Evolutionary conservation across 2,113 vertebrate genomes (phyloP), one percentile per base, ranked within the genome.

Genomic region (Dendropsophus ebraccatus): DNA sequence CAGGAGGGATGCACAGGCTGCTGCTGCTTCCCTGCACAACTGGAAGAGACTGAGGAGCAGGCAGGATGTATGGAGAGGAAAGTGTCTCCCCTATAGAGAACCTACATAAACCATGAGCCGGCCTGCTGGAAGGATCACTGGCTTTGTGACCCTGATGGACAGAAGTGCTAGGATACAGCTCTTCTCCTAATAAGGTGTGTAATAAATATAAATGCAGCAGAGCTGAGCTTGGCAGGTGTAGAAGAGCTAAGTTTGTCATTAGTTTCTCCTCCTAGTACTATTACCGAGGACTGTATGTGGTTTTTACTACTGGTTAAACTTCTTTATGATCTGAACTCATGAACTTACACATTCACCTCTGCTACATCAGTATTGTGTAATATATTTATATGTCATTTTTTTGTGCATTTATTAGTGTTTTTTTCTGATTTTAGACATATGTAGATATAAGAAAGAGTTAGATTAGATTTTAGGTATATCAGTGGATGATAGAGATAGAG

Each of bases 101-200:
- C 14, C 54, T 17, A 25, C 45, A 81, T 0, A 47, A 28, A 81
- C 14, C 56, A 81, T 81, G 78, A 30, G 32, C 14, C 2, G 7
- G 4, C 79, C n/a, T n/a, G 8, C 41, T 2, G 58, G 62, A 23
- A n/a, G 81, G 65, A 82, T 23, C 35, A 32, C 11, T 2, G 32
- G 70, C 37, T 16, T n/a, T 28, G 65, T 47, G 56, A 81, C 28
- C 62, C 79, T n/a, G 25, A 23, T 21, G 58, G 81, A 47, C 81
- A 70, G 28, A 37, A 37, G 47, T 28, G 4, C 13, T 25, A 37
- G 32, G 37, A 67, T 14, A 49, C 28, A 32, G 30, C 21, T 52
- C 13, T 12, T 30, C 81, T 82, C n/a, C 9, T 74, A 73, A 74
- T 37, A 41, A 83, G 82, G 82, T 83, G 37, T 23, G 81, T 50